phyloP scores from a whole-genome alignment of 2,888 invertebrate species.

The Blastobasis adustella region DNA sequence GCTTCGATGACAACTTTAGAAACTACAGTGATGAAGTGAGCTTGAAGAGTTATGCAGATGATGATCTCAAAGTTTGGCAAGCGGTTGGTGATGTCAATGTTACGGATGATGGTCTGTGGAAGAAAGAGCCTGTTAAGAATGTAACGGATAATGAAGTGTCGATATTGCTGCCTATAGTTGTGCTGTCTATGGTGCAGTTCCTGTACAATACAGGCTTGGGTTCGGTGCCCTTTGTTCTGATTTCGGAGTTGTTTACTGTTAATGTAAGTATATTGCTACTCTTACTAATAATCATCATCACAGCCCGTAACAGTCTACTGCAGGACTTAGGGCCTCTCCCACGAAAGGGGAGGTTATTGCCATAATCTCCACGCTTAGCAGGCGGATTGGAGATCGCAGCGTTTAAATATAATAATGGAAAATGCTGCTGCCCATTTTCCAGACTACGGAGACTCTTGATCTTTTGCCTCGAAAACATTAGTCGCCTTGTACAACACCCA shows the following conservation, averaged over 20 bases:
- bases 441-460: no score
- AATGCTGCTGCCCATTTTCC: no score
- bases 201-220: slow-evolving; percentile 64
- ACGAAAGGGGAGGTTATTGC: neutral
- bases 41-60: slow-evolving; percentile 25
- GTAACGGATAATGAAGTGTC: slow-evolving; percentile 24
- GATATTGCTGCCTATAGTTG: slow-evolving; percentile 51
- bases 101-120: slow-evolving; percentile 20
- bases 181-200: slow-evolving; percentile 54
- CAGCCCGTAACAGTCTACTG: neutral
- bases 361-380: no score
- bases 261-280: slow-evolving; percentile 44
- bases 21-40: neutral
- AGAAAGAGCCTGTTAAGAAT: slow-evolving; percentile 23
- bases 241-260: slow-evolving; percentile 57
- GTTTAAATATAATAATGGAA: no score
- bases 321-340: neutral
- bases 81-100: slow-evolving; percentile 21
- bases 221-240: slow-evolving; percentile 64
- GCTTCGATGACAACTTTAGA: neutral
- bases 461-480: no score
- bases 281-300: no score
- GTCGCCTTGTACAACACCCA: no score
- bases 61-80: slow-evolving; percentile 21
- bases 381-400: no score